Evolutionary conservation across 2,888 invertebrate species (phyloP), one percentile per base, ranked within the genome.

Genomic region (Prosopocoilus inquinatus): DNA sequence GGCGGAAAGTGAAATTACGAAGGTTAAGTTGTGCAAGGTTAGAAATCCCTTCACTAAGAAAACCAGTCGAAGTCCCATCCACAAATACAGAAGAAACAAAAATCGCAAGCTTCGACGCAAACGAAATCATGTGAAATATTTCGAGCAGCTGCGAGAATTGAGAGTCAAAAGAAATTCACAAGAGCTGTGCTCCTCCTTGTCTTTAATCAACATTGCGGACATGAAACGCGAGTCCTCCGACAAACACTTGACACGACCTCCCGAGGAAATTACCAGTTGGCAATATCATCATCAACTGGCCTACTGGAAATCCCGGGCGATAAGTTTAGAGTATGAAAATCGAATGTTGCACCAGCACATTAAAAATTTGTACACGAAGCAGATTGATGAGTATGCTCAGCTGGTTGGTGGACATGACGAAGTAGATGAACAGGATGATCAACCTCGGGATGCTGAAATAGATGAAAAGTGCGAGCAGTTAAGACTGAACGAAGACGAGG

Each of bases 251-350:
- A 48, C 51, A 9, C 45, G 50, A 16, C 53, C 60, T 9, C 47
- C 63, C 16, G 50, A 55, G 66, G 73, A 73, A 58, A 67, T 75
- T 63, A 55, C 67, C 20, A 69, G 75, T n/a, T 78, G 79, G 80
- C 82, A 84, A 64, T 65, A 81, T 50, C 79, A 81, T 65, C 82
- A 85, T 62, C 80, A 84, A 72, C 62, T 84, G 7, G 81, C 84
- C 1, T 83, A 81, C 67, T 85, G 85, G 85, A 85, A 83, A 69
- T 80, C 84, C 0, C 79, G 79, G 61, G 84, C 84, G 0, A 75
- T 76, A 41, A 80, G 82, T 43, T 72, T 84, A 47, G 81, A 83
- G 67, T 79, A 81, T 61, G 85, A 85, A 72, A 85, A 85, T 67
- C 70, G 72, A 46, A 75, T 84, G 64, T 67, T 85, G 43, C 80